Base-by-base conservation (phyloP, 2,797 vertebrate species). In the Enteromius unitaeniatus region DNA sequence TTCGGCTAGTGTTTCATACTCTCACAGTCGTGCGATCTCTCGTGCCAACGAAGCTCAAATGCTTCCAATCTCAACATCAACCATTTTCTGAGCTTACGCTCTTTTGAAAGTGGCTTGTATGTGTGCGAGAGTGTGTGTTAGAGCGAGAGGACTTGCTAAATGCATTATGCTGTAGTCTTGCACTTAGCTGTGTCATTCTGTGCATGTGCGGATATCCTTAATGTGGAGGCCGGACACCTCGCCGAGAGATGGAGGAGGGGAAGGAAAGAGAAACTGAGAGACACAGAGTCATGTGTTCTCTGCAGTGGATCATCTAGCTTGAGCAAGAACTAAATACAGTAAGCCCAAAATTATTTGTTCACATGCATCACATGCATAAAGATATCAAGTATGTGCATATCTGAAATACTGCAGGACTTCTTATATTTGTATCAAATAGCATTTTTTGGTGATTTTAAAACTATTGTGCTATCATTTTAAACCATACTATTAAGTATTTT, bases 181-280 rank as follows among this genome's bases (percentile, higher is more conserved):
- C 88, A 89, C 86, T 89, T 87, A 89, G 88, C 86, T 84, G 86
- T 89, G 88, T 89, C 86, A 87, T 87, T 85, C 72, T 85, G 88
- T 84, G 84, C 79, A 83, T 86, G 86, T 84, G 84, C 86, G 82
- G 85, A 86, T 83, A 79, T 83, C 82, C 70, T 85, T 87, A 89
- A 89, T 89, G 85, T 62, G 85, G 67, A 79, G 80, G 28, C 78
- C 65, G 45, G 51, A 78, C 84, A 85, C 86, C 84, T 86, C 76
- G 34, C 72, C 49, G 31, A 78, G 80, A 82, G 47, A 80, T 73
- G 58, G 47, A 82, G 58, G 81, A 68, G 42, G 68, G 40, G 65
- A 55, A 70, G 55, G 53, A 70, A 58, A 78, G 60, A 68, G 74
- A 79, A 47, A 51, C 34, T n/a, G 53, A 78, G 73, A 67, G 60